Evolutionary conservation across 2,888 invertebrate species (phyloP), one percentile per base, ranked within the genome.

Genomic region (Caenorhabditis sp.): DNA sequence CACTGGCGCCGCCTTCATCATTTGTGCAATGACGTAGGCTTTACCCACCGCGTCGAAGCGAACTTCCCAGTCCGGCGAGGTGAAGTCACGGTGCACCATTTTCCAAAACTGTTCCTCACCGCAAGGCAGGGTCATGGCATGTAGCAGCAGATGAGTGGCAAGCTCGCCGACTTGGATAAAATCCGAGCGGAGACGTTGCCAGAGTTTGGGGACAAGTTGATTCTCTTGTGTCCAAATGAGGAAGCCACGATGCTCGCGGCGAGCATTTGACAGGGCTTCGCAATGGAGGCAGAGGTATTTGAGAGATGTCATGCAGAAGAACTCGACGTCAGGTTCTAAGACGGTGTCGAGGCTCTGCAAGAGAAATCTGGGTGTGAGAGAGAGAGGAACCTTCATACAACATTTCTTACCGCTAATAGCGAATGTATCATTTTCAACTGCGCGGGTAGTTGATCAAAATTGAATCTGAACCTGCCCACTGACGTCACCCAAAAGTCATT

Each of bases 61-160:
- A 21, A 92, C 91, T 77, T 93, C 92, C 93, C 96, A 95, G 89
- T 95, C 94, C 10, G 91, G 91, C 87, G 92, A 93, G 82, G 95
- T 95, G 90, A 97, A 99, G 88, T 95, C 94, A 85, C 94, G 93
- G 87, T 97, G 93, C 63, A 99, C 92, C n/a, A 95, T 92, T 78
- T 93, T 92, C 93, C 97, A 97, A 89, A 99, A 94, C 57, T 95
- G 93, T 88, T 97, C 96, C 0, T 94, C 93, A 1, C 99, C 99
- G 67, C 93, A 92, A 0, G 95, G 93, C 75, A 99, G 90, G 0
- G 96, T 95, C 73, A 97, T 93, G 88, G 95, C 95, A 89, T 99
- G 97, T 69, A 99, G 91, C 76, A 99, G 90, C 64, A 99, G 91
- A 0, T 97, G 95, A 31, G 95, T 95, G 36, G 93, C 92, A 77